Conservation (phyloP, 2,797 vertebrate species). For the Macropus fuliginosus region DNA sequence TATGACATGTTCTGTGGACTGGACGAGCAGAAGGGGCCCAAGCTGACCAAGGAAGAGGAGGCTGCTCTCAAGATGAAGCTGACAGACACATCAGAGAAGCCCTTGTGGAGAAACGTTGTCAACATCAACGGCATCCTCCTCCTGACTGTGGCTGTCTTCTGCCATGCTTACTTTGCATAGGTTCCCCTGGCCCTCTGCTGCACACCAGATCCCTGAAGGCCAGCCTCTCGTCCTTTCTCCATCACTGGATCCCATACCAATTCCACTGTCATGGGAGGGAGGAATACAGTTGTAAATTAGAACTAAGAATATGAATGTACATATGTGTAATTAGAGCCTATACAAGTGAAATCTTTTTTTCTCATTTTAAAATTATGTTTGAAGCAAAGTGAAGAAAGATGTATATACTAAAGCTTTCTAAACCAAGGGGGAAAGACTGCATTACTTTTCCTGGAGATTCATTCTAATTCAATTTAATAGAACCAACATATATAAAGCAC, state of each 20-base stretch:
- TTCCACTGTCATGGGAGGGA: not conserved
- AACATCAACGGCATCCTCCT: constrained; percentile 93
- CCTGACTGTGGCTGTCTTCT: constrained; percentile 93
- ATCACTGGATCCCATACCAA: constrained; percentile 36
- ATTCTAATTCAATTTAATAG: not conserved
- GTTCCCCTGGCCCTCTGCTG: not conserved
- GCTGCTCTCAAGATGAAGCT: constrained; percentile 88
- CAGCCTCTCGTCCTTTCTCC: not conserved
- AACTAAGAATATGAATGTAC: constrained; percentile 42
- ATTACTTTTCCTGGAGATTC: not conserved
- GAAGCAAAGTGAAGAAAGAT: not conserved
- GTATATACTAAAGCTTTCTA: not conserved
- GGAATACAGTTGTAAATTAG: constrained; percentile 62
- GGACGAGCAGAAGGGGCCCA: constrained; percentile 85
- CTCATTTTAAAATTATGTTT: constrained; percentile 57
- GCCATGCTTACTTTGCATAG: constrained; percentile 94
- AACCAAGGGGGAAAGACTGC: constrained; percentile 6
- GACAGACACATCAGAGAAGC: constrained; percentile 91
- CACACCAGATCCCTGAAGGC: not conserved
- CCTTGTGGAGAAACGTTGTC: constrained; percentile 91
- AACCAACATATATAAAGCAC: not conserved
- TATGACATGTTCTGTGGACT: constrained; percentile 94
- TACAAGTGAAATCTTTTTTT: constrained; percentile 44
- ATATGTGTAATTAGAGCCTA: constrained; percentile 60
- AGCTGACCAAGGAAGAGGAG: constrained; percentile 91